Conservation (phyloP, 2,888 invertebrate genomes). For the Epinotia ramella region DNA sequence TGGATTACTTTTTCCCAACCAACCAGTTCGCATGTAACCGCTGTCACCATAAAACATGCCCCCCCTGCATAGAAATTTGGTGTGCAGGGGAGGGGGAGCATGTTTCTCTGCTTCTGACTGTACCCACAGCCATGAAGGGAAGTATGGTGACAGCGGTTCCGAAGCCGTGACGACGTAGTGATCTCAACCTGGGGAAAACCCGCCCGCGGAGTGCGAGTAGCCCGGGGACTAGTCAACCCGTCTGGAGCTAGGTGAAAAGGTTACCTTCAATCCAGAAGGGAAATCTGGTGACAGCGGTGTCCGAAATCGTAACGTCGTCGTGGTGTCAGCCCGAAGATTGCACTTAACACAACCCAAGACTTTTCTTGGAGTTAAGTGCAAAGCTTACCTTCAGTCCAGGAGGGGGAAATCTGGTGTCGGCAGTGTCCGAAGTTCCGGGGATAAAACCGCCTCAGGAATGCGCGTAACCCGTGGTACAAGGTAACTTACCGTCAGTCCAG, state of each 20-base stretch:
- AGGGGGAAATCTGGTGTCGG: slow-evolving; percentile 72
- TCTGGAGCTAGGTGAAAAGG: too few species aligned
- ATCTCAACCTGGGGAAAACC: slow-evolving; percentile 74
- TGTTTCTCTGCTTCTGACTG: too few species aligned
- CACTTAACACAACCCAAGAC: slow-evolving; percentile 72
- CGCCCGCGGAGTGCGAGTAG: slow-evolving; percentile 54
- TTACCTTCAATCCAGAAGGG: slow-evolving; percentile 53
- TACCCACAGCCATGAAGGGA: slow-evolving; percentile 77
- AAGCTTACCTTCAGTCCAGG: slow-evolving; percentile 75
- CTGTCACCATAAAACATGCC: too few species aligned
- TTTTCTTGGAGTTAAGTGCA: slow-evolving; percentile 61
- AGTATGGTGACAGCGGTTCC: slow-evolving; percentile 73
- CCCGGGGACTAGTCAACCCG: too few species aligned
- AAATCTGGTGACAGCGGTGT: slow-evolving; percentile 71
- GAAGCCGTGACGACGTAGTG: slow-evolving; percentile 78
- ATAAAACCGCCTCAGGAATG: slow-evolving; percentile 69
- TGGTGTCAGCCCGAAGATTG: slow-evolving; percentile 74
- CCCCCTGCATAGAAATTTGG: too few species aligned
- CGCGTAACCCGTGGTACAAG: slow-evolving; percentile 60
- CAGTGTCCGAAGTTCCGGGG: slow-evolving; percentile 74
- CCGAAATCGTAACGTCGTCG: slow-evolving; percentile 76
- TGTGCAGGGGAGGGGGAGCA: too few species aligned
- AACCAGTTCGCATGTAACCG: slow-evolving; percentile 47
- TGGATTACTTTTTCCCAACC: too few species aligned
- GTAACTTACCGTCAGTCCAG: slow-evolving; percentile 71